Percentiles rank a stretch among this genome's conserved stretches.
phyloP scores from a whole-genome alignment of 1,140 invertebrate species.

The Leptinotarsa defecta region DNA sequence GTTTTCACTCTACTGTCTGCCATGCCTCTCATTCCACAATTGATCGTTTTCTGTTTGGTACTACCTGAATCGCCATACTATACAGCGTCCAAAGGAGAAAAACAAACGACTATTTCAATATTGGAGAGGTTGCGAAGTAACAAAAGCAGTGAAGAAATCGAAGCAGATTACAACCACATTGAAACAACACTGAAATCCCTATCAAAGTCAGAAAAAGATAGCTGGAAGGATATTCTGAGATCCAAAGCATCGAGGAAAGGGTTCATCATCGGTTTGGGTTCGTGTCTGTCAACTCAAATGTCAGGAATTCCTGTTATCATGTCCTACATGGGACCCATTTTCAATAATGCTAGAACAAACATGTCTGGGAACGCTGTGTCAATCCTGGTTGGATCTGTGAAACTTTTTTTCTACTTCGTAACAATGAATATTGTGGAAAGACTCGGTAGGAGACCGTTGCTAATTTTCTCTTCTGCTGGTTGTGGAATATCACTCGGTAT shows the following conservation, averaged over 20 bases:
- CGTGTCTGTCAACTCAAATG: slow-evolving; percentile 77
- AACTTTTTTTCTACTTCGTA: slow-evolving; percentile 71
- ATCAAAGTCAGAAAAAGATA: slow-evolving; percentile 59
- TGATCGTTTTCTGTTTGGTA: slow-evolving; percentile 71
- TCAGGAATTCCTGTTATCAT: slow-evolving; percentile 64
- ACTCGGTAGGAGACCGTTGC: slow-evolving; percentile 71
- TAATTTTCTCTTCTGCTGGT: slow-evolving; percentile 72
- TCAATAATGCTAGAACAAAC: slow-evolving; percentile 1
- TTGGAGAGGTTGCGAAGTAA: slow-evolving; percentile 70
- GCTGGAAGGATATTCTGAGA: slow-evolving; percentile 63
- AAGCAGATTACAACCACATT: slow-evolving; percentile 64
- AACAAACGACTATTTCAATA: slow-evolving; percentile 65
- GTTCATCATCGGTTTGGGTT: slow-evolving; percentile 69
- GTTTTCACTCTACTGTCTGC: slow-evolving; percentile 68
- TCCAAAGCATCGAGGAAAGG: slow-evolving; percentile 65
- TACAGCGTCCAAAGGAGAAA: slow-evolving; percentile 63
- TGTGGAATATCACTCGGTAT: slow-evolving; percentile 59
- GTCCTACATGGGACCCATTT: slow-evolving; percentile 3
- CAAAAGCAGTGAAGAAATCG: slow-evolving; percentile 60
- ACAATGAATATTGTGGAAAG: slow-evolving; percentile 69
- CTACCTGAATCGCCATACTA: slow-evolving; percentile 85
- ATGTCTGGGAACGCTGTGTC: slow-evolving; percentile 70
- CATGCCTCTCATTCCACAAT: slow-evolving; percentile 65
- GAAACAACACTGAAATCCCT: slow-evolving; percentile 59
- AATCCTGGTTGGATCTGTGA: slow-evolving; percentile 78